Percentiles rank a stretch among this genome's conserved stretches.
Conservation (phyloP, 2,113 vertebrate genomes). For the Diphyllodes magnificus region DNA sequence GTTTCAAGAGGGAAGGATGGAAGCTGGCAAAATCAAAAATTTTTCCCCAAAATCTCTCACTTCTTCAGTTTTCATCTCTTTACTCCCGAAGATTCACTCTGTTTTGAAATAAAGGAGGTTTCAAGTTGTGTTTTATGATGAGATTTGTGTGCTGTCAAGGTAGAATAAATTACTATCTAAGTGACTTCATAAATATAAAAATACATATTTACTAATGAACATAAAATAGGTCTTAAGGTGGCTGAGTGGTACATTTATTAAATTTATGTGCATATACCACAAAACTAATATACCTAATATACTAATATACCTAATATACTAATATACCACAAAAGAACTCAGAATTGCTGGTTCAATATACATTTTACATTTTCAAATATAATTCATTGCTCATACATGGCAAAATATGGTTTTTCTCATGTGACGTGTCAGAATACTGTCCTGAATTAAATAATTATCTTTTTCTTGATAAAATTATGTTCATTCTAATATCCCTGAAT, state of each 20-base stretch:
- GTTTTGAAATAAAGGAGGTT: neutral
- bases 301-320: neutral
- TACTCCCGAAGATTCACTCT: neutral
- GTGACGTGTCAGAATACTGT: neutral
- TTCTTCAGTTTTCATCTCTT: neutral
- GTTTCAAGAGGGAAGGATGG: neutral
- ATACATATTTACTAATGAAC: neutral
- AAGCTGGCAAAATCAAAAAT: fast-evolving
- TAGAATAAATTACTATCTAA: neutral
- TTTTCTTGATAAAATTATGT: neutral
- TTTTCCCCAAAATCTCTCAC: neutral
- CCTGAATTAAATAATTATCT: neutral
- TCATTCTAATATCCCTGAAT: neutral
- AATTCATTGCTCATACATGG: neutral
- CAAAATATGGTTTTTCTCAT: neutral
- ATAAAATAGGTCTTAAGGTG: neutral
- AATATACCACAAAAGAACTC: neutral
- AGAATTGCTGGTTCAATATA: neutral
- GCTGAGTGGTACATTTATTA: neutral
- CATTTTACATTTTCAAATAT: neutral
- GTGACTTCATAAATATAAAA: neutral
- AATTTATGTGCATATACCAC: neutral
- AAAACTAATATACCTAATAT: neutral
- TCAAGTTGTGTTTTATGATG: neutral
- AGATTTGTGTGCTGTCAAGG: neutral